Base-by-base conservation (phyloP, 2,888 invertebrate genomes). In the Nymphalis urticae region DNA sequence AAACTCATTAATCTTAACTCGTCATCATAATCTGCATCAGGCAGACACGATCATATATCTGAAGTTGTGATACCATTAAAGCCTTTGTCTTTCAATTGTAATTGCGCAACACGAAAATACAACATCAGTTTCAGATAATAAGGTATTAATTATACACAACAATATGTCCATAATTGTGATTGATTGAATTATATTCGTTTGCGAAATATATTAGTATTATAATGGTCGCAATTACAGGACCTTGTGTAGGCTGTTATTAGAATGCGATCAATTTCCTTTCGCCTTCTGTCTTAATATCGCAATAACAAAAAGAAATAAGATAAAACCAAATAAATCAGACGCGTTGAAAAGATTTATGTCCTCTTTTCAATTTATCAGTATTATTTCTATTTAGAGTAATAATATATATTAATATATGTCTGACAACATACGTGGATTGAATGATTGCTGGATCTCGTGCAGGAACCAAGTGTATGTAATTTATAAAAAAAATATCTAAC, bases 231-330 rank as follows among this genome's bases (percentile, higher is more conserved):
- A 73, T 74, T 71, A 67, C 62, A 63, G 67, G 71, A 70, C 70
- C 70, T 72, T 70, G 74, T 72, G 70, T 68, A 59, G 70, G 70
- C 62, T 66, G 63, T 69, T 72, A 69, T 69, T 72, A 70, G 74
- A 74, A 73, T 65, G 71, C 67, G 58, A 69, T 50, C 70, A 21
- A 58, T 62, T 75, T 69, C 75, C 73, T 74, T 74, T 75, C 72
- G 70, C 73, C 68, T 59, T 36, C 58, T 53, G 36, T 56, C 36
- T 56, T 56, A 48, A 62, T 62, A 58, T 27, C 10, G 5, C 24
- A 58, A 58, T 19, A 10, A 21, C n/a, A 10, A 42, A 36, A 19
- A 58, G 36, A 56, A n/a, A 56, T 21, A 56, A 17, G 27, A 32
- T 32, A 13, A 42, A 13, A 19, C 0, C 9, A 10, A 56, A 17